Base-by-base conservation (phyloP, 1,140 invertebrate genomes). In the Philopotamus ludificatus region DNA sequence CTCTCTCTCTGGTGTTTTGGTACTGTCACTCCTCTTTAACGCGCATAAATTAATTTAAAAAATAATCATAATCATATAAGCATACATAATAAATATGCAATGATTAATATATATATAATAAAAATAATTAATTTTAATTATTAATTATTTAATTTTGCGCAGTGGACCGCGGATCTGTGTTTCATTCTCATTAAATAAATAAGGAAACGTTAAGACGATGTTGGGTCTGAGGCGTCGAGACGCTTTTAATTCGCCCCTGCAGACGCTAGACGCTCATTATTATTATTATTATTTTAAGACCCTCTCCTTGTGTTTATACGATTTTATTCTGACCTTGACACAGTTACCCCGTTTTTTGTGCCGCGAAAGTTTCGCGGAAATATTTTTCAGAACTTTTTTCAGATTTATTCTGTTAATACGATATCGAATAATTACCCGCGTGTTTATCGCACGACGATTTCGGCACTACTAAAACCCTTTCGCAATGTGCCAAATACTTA, bases 301-400 rank as follows among this genome's bases (percentile, higher is more conserved):
- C n/a, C n/a, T 18, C 9, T 39, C 49, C 47, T 34, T 64, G 62
- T 64, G 59, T 57, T 64, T 64, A 64, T 54, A 26, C 41, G 28
- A 16, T 22, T 41, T 42, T n/a, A 42, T n/a, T 21, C n/a, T 60
- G 44, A 66, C 64, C 64, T 66, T 66, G 64, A 60, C 64, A 51
- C 51, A 41, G 20, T 66, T 53, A 55, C 51, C 51, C 62, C 28
- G 41, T 64, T 55, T 34, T 34, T 49, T 16, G 12, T n/a, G n/a
- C n/a, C n/a, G n/a, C n/a, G 12, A 34, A 34, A 34, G 28, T 34
- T 34, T 12, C 4, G 4, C 28, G 28, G 28, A 4, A 7, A 12
- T 34, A 51, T 53, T 34, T 53, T 8, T 20, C 15, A 16, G 21
- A 23, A 63, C 49, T n/a, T 53, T 53, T 26, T 53, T 53, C 50